A percentile compares a stretch with the other conserved stretches of the same genome.
Evolutionary conservation across 2,797 vertebrate genomes (phyloP).

Genomic region (Periophthalmus magnuspinnatus): DNA sequence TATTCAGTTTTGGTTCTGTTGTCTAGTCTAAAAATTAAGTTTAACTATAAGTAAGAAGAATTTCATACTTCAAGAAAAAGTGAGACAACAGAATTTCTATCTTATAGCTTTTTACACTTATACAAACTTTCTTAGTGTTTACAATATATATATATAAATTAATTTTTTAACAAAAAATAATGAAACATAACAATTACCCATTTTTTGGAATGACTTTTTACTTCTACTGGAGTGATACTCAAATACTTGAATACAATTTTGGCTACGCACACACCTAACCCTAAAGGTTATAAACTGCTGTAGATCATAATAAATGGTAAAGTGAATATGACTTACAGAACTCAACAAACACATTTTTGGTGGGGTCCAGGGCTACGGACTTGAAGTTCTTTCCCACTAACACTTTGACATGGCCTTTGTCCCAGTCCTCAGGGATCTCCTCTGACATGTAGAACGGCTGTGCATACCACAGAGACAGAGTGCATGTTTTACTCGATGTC

Average conservation of each 20-base stretch:
- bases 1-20: too few relatives aligned
- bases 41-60: too few relatives aligned
- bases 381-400: conserved; percentile 93
- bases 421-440: conserved; percentile 88
- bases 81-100: too few relatives aligned
- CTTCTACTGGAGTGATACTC: not conserved
- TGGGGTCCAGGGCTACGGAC: conserved; percentile 84
- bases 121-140: too few relatives aligned
- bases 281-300: too few relatives aligned
- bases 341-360: conserved; percentile 91
- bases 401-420: conserved; percentile 83
- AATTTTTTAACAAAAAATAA: not conserved
- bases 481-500: not conserved
- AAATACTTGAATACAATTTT: not conserved
- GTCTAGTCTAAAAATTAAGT: too few relatives aligned
- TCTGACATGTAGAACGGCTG: conserved; percentile 80
- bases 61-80: too few relatives aligned
- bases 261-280: not conserved
- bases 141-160: too few relatives aligned
- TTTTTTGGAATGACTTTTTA: not conserved
- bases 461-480: conserved; percentile 14
- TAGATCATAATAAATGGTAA: not conserved
- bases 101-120: too few relatives aligned
- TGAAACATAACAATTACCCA: not conserved
- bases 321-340: conserved; percentile 84